Evolutionary conservation across 1,140 invertebrate species (phyloP).

Genomic region (Caenorhabditis brenneri): DNA sequence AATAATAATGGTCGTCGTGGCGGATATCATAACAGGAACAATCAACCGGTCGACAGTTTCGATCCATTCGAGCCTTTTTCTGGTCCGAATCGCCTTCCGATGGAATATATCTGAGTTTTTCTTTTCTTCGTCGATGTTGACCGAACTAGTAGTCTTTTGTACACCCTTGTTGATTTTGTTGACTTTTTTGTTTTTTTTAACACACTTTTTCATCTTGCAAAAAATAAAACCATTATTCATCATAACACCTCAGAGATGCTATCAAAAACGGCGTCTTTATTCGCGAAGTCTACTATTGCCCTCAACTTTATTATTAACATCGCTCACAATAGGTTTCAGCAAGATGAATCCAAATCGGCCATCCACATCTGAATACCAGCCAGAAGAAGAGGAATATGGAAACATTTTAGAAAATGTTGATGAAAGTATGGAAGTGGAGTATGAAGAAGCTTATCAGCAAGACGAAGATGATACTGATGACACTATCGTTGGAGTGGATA

Average conservation of each 20-base stretch:
- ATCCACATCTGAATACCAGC: background rate
- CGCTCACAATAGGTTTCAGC: too few relatives aligned
- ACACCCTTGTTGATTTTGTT: slow-evolving; percentile 8
- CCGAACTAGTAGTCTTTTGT: background rate
- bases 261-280: background rate
- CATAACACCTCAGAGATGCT: too few relatives aligned
- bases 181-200: background rate
- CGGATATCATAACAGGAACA: background rate
- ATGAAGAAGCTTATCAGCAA: background rate
- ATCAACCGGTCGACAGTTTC: background rate
- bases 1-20: background rate
- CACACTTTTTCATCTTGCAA: background rate
- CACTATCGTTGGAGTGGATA: background rate
- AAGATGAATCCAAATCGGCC: background rate
- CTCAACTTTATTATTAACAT: background rate
- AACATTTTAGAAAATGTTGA: background rate
- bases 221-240: background rate
- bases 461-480: background rate
- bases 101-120: background rate
- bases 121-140: background rate
- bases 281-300: background rate
- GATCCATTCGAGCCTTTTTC: slow-evolving; percentile 26
- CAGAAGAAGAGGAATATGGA: slow-evolving; percentile 7
- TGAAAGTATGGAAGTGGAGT: background rate
- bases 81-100: slow-evolving; percentile 11